Evolutionary conservation across 2,797 vertebrate genomes (phyloP).

Genomic region (Martes flavigula): DNA sequence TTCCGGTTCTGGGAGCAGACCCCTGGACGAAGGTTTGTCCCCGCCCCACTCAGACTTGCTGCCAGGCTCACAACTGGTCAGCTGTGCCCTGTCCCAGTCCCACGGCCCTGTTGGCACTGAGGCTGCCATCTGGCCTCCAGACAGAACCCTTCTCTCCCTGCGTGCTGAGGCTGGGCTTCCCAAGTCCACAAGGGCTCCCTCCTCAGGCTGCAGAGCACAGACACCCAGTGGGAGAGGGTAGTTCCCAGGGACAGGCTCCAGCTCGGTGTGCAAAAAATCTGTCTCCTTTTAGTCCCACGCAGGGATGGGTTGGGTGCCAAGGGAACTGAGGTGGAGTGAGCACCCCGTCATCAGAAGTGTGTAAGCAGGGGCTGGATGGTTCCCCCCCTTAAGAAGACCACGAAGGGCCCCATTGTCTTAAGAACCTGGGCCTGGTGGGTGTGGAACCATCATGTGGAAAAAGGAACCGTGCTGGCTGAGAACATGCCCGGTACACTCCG

Average conservation of each 20-base stretch:
- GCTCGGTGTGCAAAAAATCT: not conserved
- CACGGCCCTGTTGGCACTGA: not conserved
- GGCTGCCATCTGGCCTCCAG: not conserved
- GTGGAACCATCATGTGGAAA: not conserved
- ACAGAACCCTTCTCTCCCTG: not conserved
- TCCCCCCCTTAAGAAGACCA: not conserved
- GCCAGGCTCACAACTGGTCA: not conserved
- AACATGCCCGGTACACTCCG: no score
- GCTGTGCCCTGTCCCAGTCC: not conserved
- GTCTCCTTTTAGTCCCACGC: no score
- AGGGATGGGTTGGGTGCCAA: not conserved
- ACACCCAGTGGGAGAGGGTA: not conserved
- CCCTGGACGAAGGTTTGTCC: conserved; percentile 51
- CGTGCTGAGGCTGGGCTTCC: not conserved
- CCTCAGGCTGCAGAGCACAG: not conserved
- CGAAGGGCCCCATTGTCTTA: no score
- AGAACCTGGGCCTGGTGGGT: not conserved
- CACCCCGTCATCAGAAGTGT: not conserved
- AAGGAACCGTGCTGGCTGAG: not conserved
- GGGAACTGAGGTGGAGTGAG: not conserved
- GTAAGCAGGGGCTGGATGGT: not conserved
- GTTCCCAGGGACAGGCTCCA: not conserved
- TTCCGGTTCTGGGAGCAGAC: not conserved
- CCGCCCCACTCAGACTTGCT: not conserved
- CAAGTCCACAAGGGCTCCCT: no score